Evolutionary conservation across 2,888 invertebrate genomes (phyloP).

Genomic region (Mongoloraphidia duomilia): DNA sequence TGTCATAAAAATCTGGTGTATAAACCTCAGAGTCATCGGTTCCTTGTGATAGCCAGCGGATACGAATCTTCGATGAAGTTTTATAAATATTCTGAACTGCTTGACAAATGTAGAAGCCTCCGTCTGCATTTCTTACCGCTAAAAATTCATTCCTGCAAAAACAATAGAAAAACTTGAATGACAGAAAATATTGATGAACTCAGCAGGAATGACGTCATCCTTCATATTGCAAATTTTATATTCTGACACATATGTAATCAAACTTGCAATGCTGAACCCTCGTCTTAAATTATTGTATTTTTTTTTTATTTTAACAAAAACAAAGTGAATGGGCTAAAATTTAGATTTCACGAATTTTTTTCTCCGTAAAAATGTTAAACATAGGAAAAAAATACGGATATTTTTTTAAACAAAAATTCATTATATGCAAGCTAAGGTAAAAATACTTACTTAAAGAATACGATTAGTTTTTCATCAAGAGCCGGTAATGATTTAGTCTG

Average conservation of each 20-base stretch:
- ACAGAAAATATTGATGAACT: slow-evolving; percentile 1
- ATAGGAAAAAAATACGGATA: too few species aligned
- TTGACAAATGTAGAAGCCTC: slow-evolving; percentile 78
- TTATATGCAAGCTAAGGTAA: slow-evolving; percentile 1
- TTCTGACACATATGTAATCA: slow-evolving; percentile 1
- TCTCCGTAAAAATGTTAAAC: too few species aligned
- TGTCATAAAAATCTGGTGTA: slow-evolving; percentile 81
- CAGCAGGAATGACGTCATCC: neutral
- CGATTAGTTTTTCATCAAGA: slow-evolving; percentile 65
- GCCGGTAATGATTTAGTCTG: slow-evolving; percentile 40
- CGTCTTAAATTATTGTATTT: too few species aligned
- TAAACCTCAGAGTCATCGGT: slow-evolving; percentile 55
- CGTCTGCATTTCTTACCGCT: slow-evolving; percentile 81
- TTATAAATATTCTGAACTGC: slow-evolving; percentile 83
- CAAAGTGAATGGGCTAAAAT: too few species aligned
- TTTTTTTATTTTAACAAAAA: too few species aligned
- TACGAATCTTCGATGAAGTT: slow-evolving; percentile 69
- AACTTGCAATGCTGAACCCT: too few species aligned
- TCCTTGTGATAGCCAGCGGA: slow-evolving; percentile 74
- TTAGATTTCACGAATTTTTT: too few species aligned
- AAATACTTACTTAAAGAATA: slow-evolving; percentile 67
- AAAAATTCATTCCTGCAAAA: slow-evolving; percentile 67
- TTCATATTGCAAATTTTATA: neutral
- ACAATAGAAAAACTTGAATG: slow-evolving; percentile 16
- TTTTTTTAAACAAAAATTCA: too few species aligned